Base-by-base conservation (phyloP, 1,140 invertebrate genomes). In the Drosophila arizonae region DNA sequence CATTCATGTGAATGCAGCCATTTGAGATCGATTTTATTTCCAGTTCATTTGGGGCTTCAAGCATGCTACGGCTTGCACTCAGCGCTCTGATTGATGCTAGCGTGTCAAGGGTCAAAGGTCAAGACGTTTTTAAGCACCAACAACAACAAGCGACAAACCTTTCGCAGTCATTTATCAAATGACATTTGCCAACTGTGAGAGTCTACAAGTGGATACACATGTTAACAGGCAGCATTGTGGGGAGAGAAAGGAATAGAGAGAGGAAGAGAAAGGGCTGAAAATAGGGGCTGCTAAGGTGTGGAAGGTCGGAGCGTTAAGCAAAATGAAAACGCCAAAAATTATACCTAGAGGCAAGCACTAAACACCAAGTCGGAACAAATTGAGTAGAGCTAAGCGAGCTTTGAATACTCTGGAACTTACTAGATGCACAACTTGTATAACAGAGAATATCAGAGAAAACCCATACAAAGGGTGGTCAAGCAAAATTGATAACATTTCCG, bases 261-360 rank as follows among this genome's bases (percentile, higher is more conserved):
- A 15, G 4, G 41, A 4, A 13, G 13, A 43, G 41, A 43, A 11
- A 8, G 4, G 13, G 11, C 10, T 9, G 6, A 33, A 9, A 2
- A 8, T 33, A 11, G 33, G n/a, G 15, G 6, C 33, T 57, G 41
- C 30, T 21, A 39, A 46, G 39, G 10, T 60, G 13, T 24, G 36
- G 15, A 11, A 15, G 36, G 39, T 8, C 45, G 5, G 24, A 57
- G 58, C 55, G 57, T 70, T 58, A 70, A 62, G 67, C 67, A 41
- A 61, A 71, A 79, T 61, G 75, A 74, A 81, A 81, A 81, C 62
- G 75, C 82, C 82, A 70, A 87, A 86, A 87, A 86, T 82, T 79
- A 82, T 87, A 68, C 55, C 63, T 56, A 68, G 17, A 67, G 41
- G 30, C 30, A 8, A 65, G 45, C 17, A 36, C 50, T 13, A 41